phyloP scores from a whole-genome alignment of 1,140 invertebrate species.

The Rhyacophila brunnea region DNA sequence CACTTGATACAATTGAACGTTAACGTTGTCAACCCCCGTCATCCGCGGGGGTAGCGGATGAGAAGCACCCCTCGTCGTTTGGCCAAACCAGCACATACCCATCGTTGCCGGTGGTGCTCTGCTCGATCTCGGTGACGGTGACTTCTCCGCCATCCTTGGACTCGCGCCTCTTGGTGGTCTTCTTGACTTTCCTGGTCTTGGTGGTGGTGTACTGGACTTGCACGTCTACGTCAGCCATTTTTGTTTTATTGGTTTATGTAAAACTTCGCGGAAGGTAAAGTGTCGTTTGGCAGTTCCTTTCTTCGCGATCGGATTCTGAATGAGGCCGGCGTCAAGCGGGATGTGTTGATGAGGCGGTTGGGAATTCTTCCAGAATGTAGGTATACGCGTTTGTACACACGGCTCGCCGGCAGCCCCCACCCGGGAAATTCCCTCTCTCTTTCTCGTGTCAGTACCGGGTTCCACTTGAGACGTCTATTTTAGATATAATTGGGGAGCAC shows the following conservation, averaged over 20 bases:
- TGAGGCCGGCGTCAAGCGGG: conserved; percentile 14
- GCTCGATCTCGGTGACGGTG: conserved; percentile 78
- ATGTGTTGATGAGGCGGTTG: conserved; percentile 18
- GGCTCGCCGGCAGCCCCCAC: conserved; percentile 19
- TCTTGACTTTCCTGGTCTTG: conserved; percentile 87
- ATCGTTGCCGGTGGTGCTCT: conserved; percentile 67
- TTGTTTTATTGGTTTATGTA: neutral
- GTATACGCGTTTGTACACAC: conserved; percentile 24
- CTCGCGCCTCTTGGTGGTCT: conserved; percentile 76
- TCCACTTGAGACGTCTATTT: conserved; percentile 21
- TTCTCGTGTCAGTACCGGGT: neutral
- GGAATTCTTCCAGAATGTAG: conserved; percentile 32
- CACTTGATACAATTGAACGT: no score
- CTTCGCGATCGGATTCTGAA: conserved; percentile 26
- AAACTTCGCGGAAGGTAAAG: neutral
- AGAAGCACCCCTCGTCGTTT: conserved; percentile 23
- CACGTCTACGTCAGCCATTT: conserved; percentile 85
- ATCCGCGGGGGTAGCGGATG: neutral
- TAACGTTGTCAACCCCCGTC: no score
- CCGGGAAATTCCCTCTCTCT: neutral
- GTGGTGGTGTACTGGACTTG: conserved; percentile 79
- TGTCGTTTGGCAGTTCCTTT: conserved; percentile 3
- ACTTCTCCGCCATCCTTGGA: conserved; percentile 74
- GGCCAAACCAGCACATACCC: conserved; percentile 75
- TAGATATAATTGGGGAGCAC: conserved; percentile 6